Conservation (phyloP, 92 coral and sea anemone genomes). For the Chrysogorgia sp. region DNA sequence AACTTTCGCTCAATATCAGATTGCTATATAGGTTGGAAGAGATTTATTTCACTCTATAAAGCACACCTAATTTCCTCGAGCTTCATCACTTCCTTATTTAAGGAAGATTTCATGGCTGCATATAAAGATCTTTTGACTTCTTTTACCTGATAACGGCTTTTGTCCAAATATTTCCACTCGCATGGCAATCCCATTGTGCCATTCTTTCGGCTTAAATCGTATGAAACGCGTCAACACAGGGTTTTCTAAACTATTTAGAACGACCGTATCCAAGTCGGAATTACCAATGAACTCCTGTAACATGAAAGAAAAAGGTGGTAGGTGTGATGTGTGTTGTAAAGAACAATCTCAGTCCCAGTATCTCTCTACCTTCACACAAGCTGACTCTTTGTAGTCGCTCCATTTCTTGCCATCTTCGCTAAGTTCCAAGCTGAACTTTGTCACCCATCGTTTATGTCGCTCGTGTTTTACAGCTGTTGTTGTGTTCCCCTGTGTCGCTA, state of each 20-base stretch:
- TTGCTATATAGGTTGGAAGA: too few species aligned
- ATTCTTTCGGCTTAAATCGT: slow-evolving; percentile 79
- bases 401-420: slow-evolving; percentile 88
- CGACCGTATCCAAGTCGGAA: slow-evolving; percentile 75
- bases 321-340: not conserved
- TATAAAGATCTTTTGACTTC: not conserved
- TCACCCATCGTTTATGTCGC: slow-evolving; percentile 92
- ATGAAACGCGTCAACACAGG: slow-evolving; percentile 83
- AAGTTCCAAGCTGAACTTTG: slow-evolving; percentile 70
- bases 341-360: not conserved
- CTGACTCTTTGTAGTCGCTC: slow-evolving; percentile 73
- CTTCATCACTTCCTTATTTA: too few species aligned
- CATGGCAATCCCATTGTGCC: slow-evolving; percentile 94
- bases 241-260: slow-evolving; percentile 70
- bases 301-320: not conserved
- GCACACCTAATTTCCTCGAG: too few species aligned
- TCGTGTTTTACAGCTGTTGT: slow-evolving; percentile 30
- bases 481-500: slow-evolving; percentile 93
- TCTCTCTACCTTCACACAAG: slow-evolving; percentile 67
- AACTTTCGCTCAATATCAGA: too few species aligned
- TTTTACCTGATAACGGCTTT: slow-evolving; percentile 9
- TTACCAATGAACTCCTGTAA: slow-evolving; percentile 81
- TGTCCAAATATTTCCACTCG: slow-evolving; percentile 87
- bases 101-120: too few species aligned
- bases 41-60: too few species aligned